Evolutionary conservation across 2,888 invertebrate genomes (phyloP), one percentile per base, ranked within the genome.

Genomic region (Tenthredo livida): DNA sequence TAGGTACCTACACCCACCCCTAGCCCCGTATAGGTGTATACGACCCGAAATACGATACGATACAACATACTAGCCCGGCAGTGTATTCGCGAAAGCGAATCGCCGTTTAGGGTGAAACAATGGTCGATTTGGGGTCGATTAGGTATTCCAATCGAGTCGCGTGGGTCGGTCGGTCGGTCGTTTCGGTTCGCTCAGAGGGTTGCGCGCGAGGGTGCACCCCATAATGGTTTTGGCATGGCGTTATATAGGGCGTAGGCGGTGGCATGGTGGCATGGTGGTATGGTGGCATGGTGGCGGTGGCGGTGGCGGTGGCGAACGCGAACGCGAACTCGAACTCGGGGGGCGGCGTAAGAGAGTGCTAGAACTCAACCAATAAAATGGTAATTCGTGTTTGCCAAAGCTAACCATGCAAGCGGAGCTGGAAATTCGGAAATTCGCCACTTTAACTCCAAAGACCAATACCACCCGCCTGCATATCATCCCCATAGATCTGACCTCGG

Each of bases 341-440:
- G 86, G 88, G 87, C 87, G 87, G 85, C 87, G 89, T 89, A 90
- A 90, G 90, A 90, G 91, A 89, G 88, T 89, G 90, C 89, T 89
- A 91, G 91, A 93, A 93, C 92, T 93, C 93, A 90, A 88, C 93
- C 95, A 96, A 96, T 96, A 96, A 95, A 96, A 96, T 96, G 95
- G 94, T 95, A 96, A 96, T 96, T 95, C 93, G 94, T 95, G 95
- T 95, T 95, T 95, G 95, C 95, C 94, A 94, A 94, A 94, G 94
- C 94, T 95, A 95, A 95, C 95, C 95, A 95, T 93, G 93, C 92
- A 92, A 92, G 91, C 90, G 90, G 89, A 91, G 89, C 89, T 91
- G 91, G 92, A 92, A 92, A 92, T 92, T 93, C 92, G 90, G 92
- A 91, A 92, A 91, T 91, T 89, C 90, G 92, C 90, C 90, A 91